phyloP scores from a whole-genome alignment of 2,113 vertebrate species.

The Eidolon helvum region DNA sequence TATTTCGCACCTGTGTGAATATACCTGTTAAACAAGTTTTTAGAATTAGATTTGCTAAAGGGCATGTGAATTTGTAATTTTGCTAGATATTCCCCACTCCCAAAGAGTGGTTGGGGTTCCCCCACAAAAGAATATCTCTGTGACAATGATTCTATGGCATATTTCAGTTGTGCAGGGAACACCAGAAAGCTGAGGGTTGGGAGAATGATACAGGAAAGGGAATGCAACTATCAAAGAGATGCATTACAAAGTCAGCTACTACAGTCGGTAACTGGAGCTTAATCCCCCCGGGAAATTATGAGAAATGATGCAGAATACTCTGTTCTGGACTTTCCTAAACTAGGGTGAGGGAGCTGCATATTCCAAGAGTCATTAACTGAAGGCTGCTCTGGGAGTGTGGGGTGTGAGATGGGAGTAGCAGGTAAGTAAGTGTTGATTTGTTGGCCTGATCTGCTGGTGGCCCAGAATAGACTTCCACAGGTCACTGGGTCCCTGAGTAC shows the following conservation, averaged over 20 bases:
- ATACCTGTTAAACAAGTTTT: neutral
- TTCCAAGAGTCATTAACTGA: neutral
- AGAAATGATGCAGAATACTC: neutral
- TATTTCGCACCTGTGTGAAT: neutral
- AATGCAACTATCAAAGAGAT: neutral
- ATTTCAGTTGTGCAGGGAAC: neutral
- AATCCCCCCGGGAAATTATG: neutral
- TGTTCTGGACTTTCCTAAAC: neutral
- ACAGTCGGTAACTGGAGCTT: neutral
- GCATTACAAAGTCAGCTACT: neutral
- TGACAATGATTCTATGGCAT: neutral
- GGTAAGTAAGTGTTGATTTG: neutral
- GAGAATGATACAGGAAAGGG: neutral
- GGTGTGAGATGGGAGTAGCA: neutral
- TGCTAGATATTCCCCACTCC: neutral
- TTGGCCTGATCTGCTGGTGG: neutral
- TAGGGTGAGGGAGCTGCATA: neutral
- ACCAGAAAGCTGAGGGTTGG: neutral
- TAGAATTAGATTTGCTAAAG: neutral
- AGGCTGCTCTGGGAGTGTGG: neutral
- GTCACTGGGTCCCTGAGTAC: neutral
- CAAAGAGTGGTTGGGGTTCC: neutral
- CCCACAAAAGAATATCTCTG: neutral
- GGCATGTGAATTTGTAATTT: neutral
- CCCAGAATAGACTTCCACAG: neutral